phyloP scores from a whole-genome alignment of 2,888 invertebrate genomes.

The Chrysolina americana region DNA sequence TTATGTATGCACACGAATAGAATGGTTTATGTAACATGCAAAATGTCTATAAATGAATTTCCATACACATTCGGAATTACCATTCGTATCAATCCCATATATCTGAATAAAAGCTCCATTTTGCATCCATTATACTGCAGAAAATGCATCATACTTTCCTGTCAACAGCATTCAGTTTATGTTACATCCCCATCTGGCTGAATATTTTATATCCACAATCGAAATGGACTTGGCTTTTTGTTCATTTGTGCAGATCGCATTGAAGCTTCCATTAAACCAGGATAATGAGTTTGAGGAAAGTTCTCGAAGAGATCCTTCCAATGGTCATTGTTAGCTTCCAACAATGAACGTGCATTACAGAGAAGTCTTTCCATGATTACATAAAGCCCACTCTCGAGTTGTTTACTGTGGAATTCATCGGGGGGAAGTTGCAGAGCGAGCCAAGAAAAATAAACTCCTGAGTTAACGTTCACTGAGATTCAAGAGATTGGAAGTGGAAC shows the following conservation, averaged over 20 bases:
- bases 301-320: background rate
- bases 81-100: background rate
- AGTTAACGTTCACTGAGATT: background rate
- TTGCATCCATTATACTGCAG: background rate
- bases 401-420: background rate
- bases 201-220: background rate
- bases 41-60: background rate
- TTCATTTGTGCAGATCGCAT: background rate
- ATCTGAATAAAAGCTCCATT: background rate
- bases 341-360: constrained; percentile 1
- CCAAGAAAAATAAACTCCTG: background rate
- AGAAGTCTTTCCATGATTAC: constrained; percentile 7
- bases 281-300: constrained; percentile 1
- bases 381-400: background rate
- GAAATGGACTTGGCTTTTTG: background rate
- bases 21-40: no score
- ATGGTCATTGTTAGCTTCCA: background rate
- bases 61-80: background rate
- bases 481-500: no score
- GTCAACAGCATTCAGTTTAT: background rate
- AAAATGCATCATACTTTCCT: background rate
- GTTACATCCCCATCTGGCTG: background rate
- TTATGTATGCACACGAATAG: no score
- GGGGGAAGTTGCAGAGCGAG: background rate
- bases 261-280: background rate